Base-by-base conservation (phyloP, 1,140 invertebrate species). In the Druon quercuslanigerum region DNA sequence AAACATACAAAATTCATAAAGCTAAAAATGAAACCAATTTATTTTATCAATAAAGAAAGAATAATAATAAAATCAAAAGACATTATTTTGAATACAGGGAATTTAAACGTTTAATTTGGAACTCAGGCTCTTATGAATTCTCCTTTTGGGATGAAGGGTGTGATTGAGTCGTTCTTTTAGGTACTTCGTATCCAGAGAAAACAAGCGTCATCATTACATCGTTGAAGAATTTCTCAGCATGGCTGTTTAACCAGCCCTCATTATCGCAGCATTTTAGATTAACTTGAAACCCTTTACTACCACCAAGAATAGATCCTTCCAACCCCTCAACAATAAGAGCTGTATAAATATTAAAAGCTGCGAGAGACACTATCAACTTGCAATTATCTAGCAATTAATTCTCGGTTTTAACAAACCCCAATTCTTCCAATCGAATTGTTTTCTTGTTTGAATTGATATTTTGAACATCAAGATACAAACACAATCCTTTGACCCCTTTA, bases 191-290 rank as follows among this genome's bases (percentile, higher is more conserved):
- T 46, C 11, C 13, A 16, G 60, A 66, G 60, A 46, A 66, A 72
- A 78, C 71, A 51, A 75, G 73, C 54, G 72, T 56, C 73, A 40
- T 60, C 75, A 66, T 66, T 66, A 66, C 60, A 75, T 73, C 77
- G 70, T 75, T 79, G 72, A 20, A 73, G 20, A 79, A 82, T 76
- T 82, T 77, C 50, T 73, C 75, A 79, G 50, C 74, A 74, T 70
- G 51, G 71, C 74, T 88, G 84, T 87, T 85, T 87, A 83, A 82
- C 79, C 81, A 81, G 79, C 77, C 71, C 87, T 87, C 87, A 88
- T 88, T 88, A 88, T 84, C 79, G 81, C 80, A 85, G 82, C 87
- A 88, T 88, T 86, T 87, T 87, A 85, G 75, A 88, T 87, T 79
- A 79, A 73, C 72, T 71, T 71, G 51, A 70, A 80, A 74, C 75